Evolutionary conservation across 2,888 invertebrate genomes (phyloP).

Genomic region (Ophonus ardosiacus): DNA sequence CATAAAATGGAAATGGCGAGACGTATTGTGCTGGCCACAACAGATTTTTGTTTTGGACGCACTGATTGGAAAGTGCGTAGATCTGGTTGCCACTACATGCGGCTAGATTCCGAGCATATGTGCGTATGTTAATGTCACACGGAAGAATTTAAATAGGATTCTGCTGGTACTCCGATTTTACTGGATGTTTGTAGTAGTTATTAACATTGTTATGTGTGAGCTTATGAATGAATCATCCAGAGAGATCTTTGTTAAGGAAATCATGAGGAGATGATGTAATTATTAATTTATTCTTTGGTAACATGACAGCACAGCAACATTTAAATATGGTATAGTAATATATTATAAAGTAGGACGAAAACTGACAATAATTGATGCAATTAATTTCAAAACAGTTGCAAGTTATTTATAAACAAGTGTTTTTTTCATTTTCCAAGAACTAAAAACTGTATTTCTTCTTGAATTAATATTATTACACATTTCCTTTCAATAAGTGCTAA

Average conservation of each 20-base stretch:
- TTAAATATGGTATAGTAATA: background rate
- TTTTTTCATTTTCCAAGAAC: too few relatives aligned
- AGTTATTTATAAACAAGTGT: too few relatives aligned
- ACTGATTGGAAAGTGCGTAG: background rate
- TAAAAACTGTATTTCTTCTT: too few relatives aligned
- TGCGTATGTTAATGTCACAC: background rate
- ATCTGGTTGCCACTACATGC: background rate
- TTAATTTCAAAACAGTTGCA: too few relatives aligned
- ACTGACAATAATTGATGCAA: too few relatives aligned
- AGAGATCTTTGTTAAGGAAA: background rate
- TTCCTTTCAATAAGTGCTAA: too few relatives aligned
- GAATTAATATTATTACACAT: too few relatives aligned
- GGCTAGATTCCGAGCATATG: background rate
- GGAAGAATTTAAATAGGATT: background rate
- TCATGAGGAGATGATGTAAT: background rate
- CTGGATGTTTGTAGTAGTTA: background rate
- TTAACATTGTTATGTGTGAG: background rate
- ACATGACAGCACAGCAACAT: background rate
- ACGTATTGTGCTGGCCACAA: too few relatives aligned
- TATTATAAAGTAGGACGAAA: too few relatives aligned
- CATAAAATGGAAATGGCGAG: too few relatives aligned
- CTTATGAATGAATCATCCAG: background rate
- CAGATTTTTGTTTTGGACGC: background rate
- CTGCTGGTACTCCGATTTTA: background rate
- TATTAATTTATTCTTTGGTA: background rate